Evolutionary conservation across 2,797 vertebrate species (phyloP).

Genomic region (Spizella passerina): DNA sequence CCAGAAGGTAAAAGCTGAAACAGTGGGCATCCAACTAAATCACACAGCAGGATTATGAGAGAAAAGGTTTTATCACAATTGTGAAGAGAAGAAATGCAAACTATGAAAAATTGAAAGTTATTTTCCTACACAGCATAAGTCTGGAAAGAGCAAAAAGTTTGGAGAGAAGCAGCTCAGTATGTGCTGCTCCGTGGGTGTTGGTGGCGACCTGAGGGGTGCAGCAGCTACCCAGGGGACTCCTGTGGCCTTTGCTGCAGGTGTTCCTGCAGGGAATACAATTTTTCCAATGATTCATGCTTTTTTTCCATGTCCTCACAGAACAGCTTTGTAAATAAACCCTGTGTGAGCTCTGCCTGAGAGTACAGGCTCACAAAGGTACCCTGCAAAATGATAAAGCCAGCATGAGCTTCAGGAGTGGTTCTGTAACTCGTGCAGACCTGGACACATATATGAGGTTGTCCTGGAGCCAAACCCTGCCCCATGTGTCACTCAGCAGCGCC

Average conservation of each 20-base stretch:
- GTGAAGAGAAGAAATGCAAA: neutral
- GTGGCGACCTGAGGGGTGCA: neutral
- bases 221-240: neutral
- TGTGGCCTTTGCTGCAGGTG: neutral
- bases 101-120: neutral
- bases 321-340: neutral
- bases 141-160: neutral
- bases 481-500: neutral
- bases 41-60: neutral
- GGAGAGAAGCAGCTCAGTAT: neutral
- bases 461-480: neutral
- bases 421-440: neutral
- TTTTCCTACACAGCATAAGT: neutral
- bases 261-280: neutral
- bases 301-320: neutral
- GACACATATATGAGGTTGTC: neutral
- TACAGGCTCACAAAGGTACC: rapidly evolving
- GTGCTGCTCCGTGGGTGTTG: rapidly evolving
- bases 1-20: neutral
- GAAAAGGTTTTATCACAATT: neutral
- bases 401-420: rapidly evolving
- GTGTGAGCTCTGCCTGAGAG: neutral
- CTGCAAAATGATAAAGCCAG: neutral
- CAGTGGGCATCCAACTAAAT: neutral
- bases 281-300: neutral